A percentile compares a stretch with the other conserved stretches of the same genome.
Evolutionary conservation across 2,113 vertebrate genomes (phyloP).

Genomic region (Taxidea taxus): DNA sequence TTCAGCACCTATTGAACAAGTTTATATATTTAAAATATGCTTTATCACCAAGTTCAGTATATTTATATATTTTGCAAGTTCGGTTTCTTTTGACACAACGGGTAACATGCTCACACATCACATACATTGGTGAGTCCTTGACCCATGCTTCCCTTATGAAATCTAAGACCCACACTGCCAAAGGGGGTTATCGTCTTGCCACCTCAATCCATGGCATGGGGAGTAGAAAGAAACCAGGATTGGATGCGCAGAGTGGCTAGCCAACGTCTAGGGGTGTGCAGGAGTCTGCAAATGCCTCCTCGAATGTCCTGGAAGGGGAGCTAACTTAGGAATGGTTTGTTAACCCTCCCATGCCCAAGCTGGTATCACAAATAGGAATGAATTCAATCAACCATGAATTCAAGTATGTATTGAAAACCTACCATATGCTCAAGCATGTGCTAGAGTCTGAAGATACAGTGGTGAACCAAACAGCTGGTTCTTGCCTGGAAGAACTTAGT

Average conservation of each 20-base stretch:
- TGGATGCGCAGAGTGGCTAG: neutral
- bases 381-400: neutral
- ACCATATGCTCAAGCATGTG: neutral
- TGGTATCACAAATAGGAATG: neutral
- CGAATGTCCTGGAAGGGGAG: neutral
- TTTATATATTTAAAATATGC: neutral
- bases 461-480: neutral
- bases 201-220: neutral
- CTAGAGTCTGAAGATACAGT: neutral
- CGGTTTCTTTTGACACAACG: neutral
- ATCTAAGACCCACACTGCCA: neutral
- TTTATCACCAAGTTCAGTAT: neutral
- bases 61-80: neutral
- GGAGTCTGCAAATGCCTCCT: neutral
- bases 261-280: neutral
- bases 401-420: neutral
- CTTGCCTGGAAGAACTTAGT: neutral
- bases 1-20: neutral
- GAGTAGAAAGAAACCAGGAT: neutral
- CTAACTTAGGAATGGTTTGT: neutral
- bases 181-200: neutral
- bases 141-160: neutral
- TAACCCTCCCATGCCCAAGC: neutral
- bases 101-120: fast-evolving
- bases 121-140: neutral